A percentile compares a stretch with the other conserved stretches of the same genome.
phyloP scores from a whole-genome alignment of 1,140 invertebrate genomes.

The Myzus persicae region DNA sequence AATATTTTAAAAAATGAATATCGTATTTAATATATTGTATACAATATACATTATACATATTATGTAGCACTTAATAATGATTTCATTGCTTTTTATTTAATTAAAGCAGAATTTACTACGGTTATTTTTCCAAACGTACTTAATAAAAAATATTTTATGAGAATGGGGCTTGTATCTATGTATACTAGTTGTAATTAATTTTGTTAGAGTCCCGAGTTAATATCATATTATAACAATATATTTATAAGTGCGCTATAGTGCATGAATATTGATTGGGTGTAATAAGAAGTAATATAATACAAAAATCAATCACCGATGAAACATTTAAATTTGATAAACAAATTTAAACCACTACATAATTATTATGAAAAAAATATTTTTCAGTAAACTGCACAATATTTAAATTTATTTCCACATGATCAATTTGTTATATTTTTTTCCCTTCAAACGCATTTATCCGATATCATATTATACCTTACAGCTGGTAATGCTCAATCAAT shows the following conservation, averaged over 20 bases:
- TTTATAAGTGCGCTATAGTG: not conserved
- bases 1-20: not conserved
- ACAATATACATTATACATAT: too few species aligned
- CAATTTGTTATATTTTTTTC: not conserved
- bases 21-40: too few species aligned
- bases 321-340: not conserved
- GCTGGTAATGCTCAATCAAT: not conserved
- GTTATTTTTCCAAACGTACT: too few species aligned
- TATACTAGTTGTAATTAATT: too few species aligned
- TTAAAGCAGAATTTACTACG: too few species aligned
- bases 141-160: too few species aligned
- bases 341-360: not conserved
- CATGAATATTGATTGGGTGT: not conserved
- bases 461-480: constrained; percentile 12
- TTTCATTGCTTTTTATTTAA: too few species aligned
- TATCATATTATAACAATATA: not conserved
- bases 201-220: too few species aligned
- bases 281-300: not conserved
- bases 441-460: not conserved
- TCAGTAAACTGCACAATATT: not conserved
- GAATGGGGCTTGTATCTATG: too few species aligned
- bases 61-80: too few species aligned
- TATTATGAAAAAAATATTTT: constrained; percentile 4
- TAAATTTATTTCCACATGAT: constrained; percentile 5
- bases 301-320: not conserved